phyloP scores from a whole-genome alignment of 1,140 invertebrate species.

The Drosophila cardini region DNA sequence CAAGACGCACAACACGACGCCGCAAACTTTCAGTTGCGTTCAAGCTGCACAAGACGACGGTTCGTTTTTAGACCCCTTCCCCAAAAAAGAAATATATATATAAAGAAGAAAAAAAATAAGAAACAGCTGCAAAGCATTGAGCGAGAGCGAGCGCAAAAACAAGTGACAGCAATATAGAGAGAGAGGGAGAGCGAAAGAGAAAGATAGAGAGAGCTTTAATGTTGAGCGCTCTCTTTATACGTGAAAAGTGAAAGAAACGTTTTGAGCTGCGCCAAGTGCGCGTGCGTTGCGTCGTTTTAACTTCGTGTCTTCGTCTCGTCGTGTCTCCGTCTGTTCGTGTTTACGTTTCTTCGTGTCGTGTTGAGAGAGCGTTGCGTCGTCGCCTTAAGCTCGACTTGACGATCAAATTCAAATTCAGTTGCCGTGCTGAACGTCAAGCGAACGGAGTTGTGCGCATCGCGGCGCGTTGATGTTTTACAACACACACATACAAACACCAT shows the following conservation, averaged over 20 bases:
- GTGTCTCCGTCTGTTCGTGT: constrained; percentile 1
- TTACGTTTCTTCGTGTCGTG: constrained; percentile 1
- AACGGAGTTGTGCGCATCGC: constrained; percentile 57
- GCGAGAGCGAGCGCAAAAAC: constrained; percentile 25
- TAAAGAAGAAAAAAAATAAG: constrained; percentile 1
- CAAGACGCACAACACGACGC: constrained; percentile 67
- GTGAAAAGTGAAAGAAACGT: constrained; percentile 70
- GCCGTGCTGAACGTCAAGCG: constrained; percentile 58
- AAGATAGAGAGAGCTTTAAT: not conserved
- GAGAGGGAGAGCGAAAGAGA: constrained; percentile 17
- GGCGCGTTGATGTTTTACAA: constrained; percentile 24
- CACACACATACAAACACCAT: too few species aligned
- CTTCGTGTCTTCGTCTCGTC: constrained; percentile 1
- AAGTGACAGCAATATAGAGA: not conserved
- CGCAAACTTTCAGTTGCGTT: constrained; percentile 77
- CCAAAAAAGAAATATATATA: constrained; percentile 19
- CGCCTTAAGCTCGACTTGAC: constrained; percentile 47
- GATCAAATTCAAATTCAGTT: constrained; percentile 50
- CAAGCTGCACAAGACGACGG: constrained; percentile 75
- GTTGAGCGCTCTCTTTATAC: constrained; percentile 11
- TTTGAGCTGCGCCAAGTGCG: constrained; percentile 16
- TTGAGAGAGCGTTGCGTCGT: constrained; percentile 6
- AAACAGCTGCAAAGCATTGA: constrained; percentile 10
- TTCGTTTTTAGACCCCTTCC: constrained; percentile 28
- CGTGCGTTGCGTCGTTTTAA: constrained; percentile 17